These are phyloP conservation scores for Chaenogobius annularis DNA, from an alignment of 2,113 vertebrate genomes.

Conservation along the genomic window DNA sequence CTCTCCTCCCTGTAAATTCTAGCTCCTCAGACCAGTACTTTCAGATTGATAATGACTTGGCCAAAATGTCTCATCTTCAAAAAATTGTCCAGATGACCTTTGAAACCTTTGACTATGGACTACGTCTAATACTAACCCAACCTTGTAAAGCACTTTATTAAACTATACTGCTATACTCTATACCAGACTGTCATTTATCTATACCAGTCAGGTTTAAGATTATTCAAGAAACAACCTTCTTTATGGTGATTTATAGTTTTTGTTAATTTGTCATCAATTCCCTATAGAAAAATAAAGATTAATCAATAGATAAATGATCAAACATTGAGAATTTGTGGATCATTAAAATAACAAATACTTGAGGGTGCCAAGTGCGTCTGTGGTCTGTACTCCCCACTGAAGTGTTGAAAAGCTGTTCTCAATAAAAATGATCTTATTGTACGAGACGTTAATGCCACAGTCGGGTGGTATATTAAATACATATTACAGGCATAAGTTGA, in stretches of 20 bases:
- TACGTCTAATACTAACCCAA: too few relatives aligned
- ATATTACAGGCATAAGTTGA: conserved; percentile 4
- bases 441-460: not conserved
- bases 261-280: not conserved
- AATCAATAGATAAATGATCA: not conserved
- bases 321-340: not conserved
- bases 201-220: too few relatives aligned
- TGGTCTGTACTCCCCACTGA: not conserved
- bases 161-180: too few relatives aligned
- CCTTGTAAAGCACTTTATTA: too few relatives aligned
- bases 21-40: too few relatives aligned
- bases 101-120: too few relatives aligned
- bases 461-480: not conserved
- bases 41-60: too few relatives aligned
- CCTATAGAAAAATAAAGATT: not conserved
- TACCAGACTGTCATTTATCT: too few relatives aligned
- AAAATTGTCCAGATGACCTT: too few relatives aligned
- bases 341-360: not conserved
- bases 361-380: not conserved
- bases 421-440: not conserved
- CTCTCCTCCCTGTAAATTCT: too few relatives aligned
- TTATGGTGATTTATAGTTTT: not conserved
- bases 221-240: too few relatives aligned
- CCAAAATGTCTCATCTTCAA: too few relatives aligned
- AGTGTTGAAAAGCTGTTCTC: not conserved